Evolutionary conservation across 2,888 invertebrate species (phyloP).

Genomic region (Diogma glabrata): DNA sequence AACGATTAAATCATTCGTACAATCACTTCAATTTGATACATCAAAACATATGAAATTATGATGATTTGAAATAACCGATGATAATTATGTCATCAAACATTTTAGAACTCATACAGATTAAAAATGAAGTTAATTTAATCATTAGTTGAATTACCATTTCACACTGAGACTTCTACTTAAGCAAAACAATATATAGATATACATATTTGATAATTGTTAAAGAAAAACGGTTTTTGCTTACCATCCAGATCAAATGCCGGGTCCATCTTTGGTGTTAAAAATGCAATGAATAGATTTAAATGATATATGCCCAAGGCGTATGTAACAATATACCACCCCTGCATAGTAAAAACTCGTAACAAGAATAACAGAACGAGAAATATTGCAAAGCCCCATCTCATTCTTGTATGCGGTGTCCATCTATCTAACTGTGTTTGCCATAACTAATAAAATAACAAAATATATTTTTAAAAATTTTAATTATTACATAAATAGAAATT

Average conservation of each 20-base stretch:
- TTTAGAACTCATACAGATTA: too few relatives aligned
- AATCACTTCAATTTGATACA: too few relatives aligned
- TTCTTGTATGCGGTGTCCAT: conserved; percentile 71
- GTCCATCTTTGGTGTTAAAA: conserved; percentile 98
- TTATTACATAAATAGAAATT: background rate
- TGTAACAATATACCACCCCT: conserved; percentile 99
- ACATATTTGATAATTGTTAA: too few relatives aligned
- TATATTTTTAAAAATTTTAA: background rate
- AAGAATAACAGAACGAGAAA: conserved; percentile 61
- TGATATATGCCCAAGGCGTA: conserved; percentile 99
- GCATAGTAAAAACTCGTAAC: conserved; percentile 68
- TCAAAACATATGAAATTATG: too few relatives aligned
- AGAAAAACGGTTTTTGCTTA: too few relatives aligned
- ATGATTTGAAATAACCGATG: too few relatives aligned
- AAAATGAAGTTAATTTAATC: too few relatives aligned
- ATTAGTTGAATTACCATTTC: too few relatives aligned
- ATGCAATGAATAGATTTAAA: conserved; percentile 98
- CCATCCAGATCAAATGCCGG: conserved; percentile 92
- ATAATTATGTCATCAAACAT: too few relatives aligned
- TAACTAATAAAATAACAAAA: conserved; percentile 23
- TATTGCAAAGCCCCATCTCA: conserved; percentile 68
- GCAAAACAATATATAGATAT: too few relatives aligned
- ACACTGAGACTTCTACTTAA: too few relatives aligned
- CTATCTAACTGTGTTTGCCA: conserved; percentile 77
- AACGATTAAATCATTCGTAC: too few relatives aligned